Evolutionary conservation across 2,797 vertebrate genomes (phyloP).

Genomic region (Falco columbarius): DNA sequence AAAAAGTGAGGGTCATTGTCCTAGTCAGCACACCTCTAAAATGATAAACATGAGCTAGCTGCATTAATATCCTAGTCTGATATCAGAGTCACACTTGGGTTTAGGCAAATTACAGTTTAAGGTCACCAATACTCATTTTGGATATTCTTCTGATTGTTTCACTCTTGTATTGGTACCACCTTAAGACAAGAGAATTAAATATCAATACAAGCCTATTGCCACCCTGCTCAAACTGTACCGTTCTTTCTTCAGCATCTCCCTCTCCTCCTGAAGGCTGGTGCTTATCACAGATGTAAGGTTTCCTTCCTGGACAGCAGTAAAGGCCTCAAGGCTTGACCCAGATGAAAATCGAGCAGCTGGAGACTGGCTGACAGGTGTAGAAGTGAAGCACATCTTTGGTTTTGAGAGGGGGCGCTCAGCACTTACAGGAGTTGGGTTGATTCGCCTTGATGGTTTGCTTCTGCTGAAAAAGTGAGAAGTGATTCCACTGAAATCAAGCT

Average conservation of each 20-base stretch:
- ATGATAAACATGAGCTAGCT: neutral
- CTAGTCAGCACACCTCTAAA: neutral
- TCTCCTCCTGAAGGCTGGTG: constrained; percentile 90
- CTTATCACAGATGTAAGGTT: constrained; percentile 67
- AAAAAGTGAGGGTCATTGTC: neutral
- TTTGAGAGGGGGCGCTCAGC: constrained; percentile 90
- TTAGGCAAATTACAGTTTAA: neutral
- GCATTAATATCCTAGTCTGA: neutral
- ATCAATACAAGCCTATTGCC: neutral
- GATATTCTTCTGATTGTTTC: neutral
- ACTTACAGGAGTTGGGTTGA: constrained; percentile 96
- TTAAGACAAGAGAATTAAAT: neutral
- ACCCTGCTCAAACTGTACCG: constrained; percentile 78
- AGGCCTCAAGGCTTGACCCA: constrained; percentile 68
- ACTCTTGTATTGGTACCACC: neutral
- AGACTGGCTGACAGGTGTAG: constrained; percentile 87
- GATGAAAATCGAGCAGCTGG: constrained; percentile 64
- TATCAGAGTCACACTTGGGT: neutral
- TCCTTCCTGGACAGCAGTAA: constrained; percentile 39
- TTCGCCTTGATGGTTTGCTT: constrained; percentile 92
- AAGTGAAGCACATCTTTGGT: constrained; percentile 96
- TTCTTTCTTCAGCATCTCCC: constrained; percentile 93
- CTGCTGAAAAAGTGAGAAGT: constrained; percentile 73
- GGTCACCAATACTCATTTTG: neutral
- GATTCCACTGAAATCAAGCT: neutral